Evolutionary conservation across 2,888 invertebrate species (phyloP).

Genomic region (Rhaphigaster nebulosa): DNA sequence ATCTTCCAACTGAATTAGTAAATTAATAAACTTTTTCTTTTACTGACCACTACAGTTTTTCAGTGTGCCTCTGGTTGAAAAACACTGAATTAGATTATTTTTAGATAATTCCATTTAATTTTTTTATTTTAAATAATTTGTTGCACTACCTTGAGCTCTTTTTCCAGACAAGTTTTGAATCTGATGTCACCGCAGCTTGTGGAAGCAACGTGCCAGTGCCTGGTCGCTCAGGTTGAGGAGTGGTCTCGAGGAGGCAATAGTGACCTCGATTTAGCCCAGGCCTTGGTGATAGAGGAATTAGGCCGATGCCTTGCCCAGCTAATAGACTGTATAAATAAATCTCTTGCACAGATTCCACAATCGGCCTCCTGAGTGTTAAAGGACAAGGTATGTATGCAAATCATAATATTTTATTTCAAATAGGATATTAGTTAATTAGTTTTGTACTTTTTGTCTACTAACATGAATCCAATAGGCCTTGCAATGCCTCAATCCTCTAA

Average conservation of each 20-base stretch:
- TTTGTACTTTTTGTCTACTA: too few relatives aligned
- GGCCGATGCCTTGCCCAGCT: conserved; percentile 95
- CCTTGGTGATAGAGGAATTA: conserved; percentile 92
- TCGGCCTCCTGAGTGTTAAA: conserved; percentile 47
- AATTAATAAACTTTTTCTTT: too few relatives aligned
- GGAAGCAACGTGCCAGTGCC: conserved; percentile 95
- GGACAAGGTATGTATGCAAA: neutral
- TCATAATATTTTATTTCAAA: neutral
- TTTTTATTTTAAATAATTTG: neutral
- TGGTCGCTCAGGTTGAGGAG: conserved; percentile 93
- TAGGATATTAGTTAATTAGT: neutral
- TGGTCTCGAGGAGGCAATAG: conserved; percentile 72
- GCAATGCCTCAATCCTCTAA: too few relatives aligned
- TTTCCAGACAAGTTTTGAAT: conserved; percentile 75
- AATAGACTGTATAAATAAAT: conserved; percentile 72
- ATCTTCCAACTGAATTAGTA: too few relatives aligned
- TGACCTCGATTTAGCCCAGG: conserved; percentile 71
- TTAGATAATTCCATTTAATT: too few relatives aligned
- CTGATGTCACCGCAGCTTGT: conserved; percentile 95
- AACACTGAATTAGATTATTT: too few relatives aligned
- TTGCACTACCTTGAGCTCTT: too few relatives aligned
- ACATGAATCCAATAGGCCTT: too few relatives aligned
- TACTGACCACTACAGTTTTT: too few relatives aligned
- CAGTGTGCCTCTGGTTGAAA: too few relatives aligned
- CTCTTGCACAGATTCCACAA: conserved; percentile 59